Evolutionary conservation across 2,888 invertebrate genomes (phyloP).

Genomic region (Chelonus formosanus): DNA sequence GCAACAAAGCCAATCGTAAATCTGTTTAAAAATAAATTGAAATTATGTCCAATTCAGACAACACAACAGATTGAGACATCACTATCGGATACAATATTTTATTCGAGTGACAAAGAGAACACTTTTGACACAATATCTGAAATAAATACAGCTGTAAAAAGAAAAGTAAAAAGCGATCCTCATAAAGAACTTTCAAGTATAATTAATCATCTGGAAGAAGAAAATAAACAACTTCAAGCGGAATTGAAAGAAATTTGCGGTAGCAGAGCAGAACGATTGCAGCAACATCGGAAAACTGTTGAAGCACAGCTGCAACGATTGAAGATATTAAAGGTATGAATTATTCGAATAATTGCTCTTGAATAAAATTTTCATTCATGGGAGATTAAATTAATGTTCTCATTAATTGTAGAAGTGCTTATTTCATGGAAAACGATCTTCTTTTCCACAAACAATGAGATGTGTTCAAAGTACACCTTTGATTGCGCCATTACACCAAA

Average conservation of each 20-base stretch:
- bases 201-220: constrained; percentile 76
- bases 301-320: constrained; percentile 74
- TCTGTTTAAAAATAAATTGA: constrained; percentile 60
- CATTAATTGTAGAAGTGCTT: constrained; percentile 55
- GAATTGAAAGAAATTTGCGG: constrained; percentile 60
- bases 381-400: constrained; percentile 1
- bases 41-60: constrained; percentile 56
- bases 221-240: constrained; percentile 68
- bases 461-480: constrained; percentile 62
- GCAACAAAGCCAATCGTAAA: constrained; percentile 60
- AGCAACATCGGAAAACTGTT: constrained; percentile 72
- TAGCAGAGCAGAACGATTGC: constrained; percentile 64
- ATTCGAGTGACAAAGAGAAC: constrained; percentile 50
- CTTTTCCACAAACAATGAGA: constrained; percentile 48
- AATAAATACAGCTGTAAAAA: constrained; percentile 54
- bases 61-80: constrained; percentile 22
- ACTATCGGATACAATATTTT: constrained; percentile 16
- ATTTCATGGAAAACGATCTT: constrained; percentile 49
- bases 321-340: constrained; percentile 72
- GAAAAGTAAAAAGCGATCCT: constrained; percentile 65
- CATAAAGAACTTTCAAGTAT: constrained; percentile 74
- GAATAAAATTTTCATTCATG: no score
- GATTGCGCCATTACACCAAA: constrained; percentile 46
- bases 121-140: constrained; percentile 53
- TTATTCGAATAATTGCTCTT: no score